Conservation (phyloP, 2,113 vertebrate species). For the Arizona elegans region DNA sequence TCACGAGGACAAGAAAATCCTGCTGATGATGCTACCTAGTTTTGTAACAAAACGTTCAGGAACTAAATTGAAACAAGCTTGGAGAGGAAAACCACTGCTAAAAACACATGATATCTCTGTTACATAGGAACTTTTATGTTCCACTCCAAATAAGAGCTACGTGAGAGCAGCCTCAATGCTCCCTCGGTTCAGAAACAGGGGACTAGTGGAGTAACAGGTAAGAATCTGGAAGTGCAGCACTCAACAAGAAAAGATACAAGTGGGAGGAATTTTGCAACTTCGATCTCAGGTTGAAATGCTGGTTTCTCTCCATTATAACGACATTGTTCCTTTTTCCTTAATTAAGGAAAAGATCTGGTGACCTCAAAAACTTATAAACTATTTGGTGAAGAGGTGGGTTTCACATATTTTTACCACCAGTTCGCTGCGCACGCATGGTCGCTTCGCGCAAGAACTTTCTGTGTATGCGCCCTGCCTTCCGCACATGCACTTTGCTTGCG, state of each 20-base stretch:
- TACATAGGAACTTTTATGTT: background rate
- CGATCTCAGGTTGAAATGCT: background rate
- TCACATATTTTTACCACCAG: no score
- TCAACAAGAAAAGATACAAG: background rate
- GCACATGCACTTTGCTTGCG: no score
- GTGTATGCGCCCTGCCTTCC: no score
- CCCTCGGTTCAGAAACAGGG: background rate
- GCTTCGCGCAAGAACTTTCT: no score
- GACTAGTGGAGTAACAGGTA: background rate
- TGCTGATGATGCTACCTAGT: no score
- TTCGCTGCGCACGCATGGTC: no score
- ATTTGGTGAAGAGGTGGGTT: background rate
- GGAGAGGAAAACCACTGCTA: no score
- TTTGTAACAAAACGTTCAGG: no score
- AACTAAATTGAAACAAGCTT: no score
- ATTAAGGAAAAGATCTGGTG: background rate
- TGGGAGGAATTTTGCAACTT: background rate
- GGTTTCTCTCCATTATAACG: background rate
- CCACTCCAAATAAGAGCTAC: background rate
- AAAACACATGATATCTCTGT: background rate
- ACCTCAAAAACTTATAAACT: background rate
- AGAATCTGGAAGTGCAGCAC: background rate
- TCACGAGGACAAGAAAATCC: no score
- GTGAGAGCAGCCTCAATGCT: background rate
- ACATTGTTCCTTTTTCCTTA: background rate